These are phyloP conservation scores for Dryoscopus gambensis DNA, from an alignment of 2,113 vertebrate species.

Conservation along the genomic window DNA sequence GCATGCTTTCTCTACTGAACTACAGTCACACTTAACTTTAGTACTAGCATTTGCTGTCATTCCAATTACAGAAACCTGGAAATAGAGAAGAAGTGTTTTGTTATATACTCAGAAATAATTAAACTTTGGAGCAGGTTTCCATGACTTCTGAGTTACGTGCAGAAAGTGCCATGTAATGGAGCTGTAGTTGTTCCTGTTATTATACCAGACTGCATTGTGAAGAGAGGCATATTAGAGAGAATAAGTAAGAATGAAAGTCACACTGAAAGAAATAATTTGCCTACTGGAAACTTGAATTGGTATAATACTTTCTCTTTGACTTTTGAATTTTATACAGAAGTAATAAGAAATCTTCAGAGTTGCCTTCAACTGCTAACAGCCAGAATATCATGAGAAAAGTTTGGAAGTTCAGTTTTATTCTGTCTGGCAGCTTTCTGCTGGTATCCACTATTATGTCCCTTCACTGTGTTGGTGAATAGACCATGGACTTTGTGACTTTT, in stretches of 20 bases:
- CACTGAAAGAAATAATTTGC: conserved; percentile 21
- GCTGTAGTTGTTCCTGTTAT: background rate
- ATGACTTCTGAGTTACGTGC: background rate
- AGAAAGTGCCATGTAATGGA: background rate
- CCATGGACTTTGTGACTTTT: background rate
- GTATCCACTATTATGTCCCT: background rate
- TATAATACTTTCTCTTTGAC: background rate
- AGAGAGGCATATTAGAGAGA: background rate
- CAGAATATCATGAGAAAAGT: background rate
- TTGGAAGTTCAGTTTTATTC: background rate
- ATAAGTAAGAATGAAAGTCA: background rate
- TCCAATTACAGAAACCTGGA: conserved; percentile 15
- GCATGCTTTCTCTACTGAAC: background rate
- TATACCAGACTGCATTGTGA: background rate
- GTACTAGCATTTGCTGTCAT: background rate
- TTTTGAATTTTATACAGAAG: background rate
- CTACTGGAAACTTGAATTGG: background rate
- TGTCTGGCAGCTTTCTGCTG: background rate
- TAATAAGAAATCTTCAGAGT: background rate
- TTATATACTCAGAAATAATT: conserved; percentile 19
- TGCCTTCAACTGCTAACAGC: background rate
- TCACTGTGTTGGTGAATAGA: background rate
- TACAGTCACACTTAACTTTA: background rate
- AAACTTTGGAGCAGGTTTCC: background rate
- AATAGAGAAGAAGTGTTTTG: background rate